Percentiles rank a stretch among this genome's conserved stretches.
These are phyloP conservation scores for Drosophila setifemur DNA, from an alignment of 1,140 invertebrate species.

Conservation along the genomic window DNA sequence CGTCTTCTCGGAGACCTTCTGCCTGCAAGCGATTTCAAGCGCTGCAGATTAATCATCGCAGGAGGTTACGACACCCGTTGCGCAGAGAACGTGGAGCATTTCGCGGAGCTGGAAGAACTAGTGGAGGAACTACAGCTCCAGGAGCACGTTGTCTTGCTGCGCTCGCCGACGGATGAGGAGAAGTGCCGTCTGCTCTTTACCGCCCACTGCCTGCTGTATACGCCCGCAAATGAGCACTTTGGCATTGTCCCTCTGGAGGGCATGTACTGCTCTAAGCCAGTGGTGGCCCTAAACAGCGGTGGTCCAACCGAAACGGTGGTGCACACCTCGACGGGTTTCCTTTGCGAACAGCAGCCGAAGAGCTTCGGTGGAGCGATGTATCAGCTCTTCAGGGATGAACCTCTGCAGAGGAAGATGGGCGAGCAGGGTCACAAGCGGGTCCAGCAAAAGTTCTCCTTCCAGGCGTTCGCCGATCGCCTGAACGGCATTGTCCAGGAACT, in stretches of 20 bases:
- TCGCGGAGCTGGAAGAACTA: conserved; percentile 86
- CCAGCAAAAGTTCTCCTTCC: conserved; percentile 90
- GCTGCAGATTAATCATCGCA: conserved; percentile 94
- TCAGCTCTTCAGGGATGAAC: conserved; percentile 85
- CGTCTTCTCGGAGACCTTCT: conserved; percentile 86
- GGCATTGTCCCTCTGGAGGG: conserved; percentile 99
- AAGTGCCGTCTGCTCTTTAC: conserved; percentile 91
- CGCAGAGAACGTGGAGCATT: conserved; percentile 95
- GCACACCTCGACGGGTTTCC: conserved; percentile 93
- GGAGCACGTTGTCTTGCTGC: conserved; percentile 91
- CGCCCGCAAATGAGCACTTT: conserved; percentile 98
- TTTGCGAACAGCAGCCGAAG: conserved; percentile 88
- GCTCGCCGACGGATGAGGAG: conserved; percentile 92
- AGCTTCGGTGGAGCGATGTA: conserved; percentile 92
- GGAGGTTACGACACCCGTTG: conserved; percentile 98
- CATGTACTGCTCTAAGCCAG: conserved; percentile 96
- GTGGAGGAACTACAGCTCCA: conserved; percentile 85
- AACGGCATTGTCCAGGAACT: conserved; percentile 84
- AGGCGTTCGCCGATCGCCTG: conserved; percentile 88
- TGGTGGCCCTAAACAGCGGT: conserved; percentile 97
- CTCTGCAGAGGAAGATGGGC: conserved; percentile 87
- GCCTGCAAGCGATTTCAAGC: conserved; percentile 84
- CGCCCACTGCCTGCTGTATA: conserved; percentile 94
- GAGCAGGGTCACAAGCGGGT: conserved; percentile 88
- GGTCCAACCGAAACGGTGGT: conserved; percentile 97